Base-by-base conservation (phyloP, 2,797 vertebrate genomes). In the Tragopan temminckii region DNA sequence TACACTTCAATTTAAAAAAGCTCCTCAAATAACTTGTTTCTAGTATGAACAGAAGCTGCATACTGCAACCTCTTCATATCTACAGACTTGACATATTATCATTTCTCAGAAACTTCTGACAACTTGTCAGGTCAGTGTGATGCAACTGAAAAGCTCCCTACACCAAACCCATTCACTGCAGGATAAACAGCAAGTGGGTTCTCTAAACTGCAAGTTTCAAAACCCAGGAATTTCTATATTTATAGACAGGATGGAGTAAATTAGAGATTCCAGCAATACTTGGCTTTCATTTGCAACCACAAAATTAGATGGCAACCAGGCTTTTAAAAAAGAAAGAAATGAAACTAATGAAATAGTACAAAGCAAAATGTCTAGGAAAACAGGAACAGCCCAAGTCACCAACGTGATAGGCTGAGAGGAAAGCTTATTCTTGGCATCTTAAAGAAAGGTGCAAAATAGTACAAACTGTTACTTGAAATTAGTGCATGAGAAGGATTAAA, bases 241-340 rank as follows among this genome's bases (percentile, higher is more conserved):
- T 86, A 80, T 43, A 94, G 74, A 50, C 31, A 89, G 16, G 59
- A 78, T 52, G 25, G 23, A 93, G 38, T n/a, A 87, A 95, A 95
- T 90, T 64, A 85, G 50, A 94, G 78, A 85, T 77, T 77, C 74
- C 38, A 25, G 55, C 46, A 24, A 55, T 70, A 78, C 72, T 83
- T 93, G 50, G 74, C 57, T 91, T 89, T 94, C 46, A 29, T 10
- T 83, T 57, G 4, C 46, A 83, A 81, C 68, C 93, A 89, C 55
- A 85, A 94, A 91, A 93, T 79, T 67, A 92, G 38, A 92, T 38
- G 35, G 76, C 53, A 89, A n/a, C 42, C 0, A 2, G 21, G 13
- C 63, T 91, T 87, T 82, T 76, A 38, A 91, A 40, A 13, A 62
- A 42, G 27, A 13, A 62, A 62, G 27, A 40, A 62, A 27, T 12